Evolutionary conservation across 2,888 invertebrate species (phyloP), one percentile per base, ranked within the genome.

Genomic region (Eudemis profundana): DNA sequence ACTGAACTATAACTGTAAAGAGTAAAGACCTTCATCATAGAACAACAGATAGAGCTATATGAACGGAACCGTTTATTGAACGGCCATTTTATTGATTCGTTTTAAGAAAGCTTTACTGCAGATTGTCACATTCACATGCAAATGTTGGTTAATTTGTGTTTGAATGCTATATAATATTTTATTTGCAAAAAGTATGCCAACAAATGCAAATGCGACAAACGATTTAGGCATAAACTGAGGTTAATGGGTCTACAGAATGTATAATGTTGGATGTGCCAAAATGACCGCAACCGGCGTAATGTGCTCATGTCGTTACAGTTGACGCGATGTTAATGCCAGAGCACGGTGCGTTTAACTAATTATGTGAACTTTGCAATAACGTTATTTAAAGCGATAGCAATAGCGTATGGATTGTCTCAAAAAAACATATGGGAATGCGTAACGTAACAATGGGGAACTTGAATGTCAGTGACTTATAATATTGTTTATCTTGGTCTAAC

Each of bases 401-500:
- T 19, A 50, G 27, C 44, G 21, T 51, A 27, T 49, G 23, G 49
- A 29, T 66, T 62, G 64, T 62, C 59, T 61, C 56, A 57, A 62
- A 64, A n/a, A 70, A 68, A 68, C 64, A 66, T 67, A 68, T 68
- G 71, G 56, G 71, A 71, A 68, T 64, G 42, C 47, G 29, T 47
- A 64, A 60, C 66, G 14, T 65, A 69, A 71, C 69, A 69, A 71
- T 71, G 64, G 67, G 44, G 38, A 60, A 59, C 33, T 63, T 42
- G 38, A 66, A 69, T 49, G 67, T 53, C 50, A 64, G 59, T 60
- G 65, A 60, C 60, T 65, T 65, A 63, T 59, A 63, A 63, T 54
- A 66, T 61, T 57, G 62, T 61, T 59, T 54, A 64, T 51, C 63
- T 60, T 61, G 50, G 61, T 53, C 46, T 53, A 29, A 46, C 38